These are phyloP conservation scores for Pelobates fuscus DNA, from an alignment of 2,113 vertebrate species.

Conservation along the genomic window DNA sequence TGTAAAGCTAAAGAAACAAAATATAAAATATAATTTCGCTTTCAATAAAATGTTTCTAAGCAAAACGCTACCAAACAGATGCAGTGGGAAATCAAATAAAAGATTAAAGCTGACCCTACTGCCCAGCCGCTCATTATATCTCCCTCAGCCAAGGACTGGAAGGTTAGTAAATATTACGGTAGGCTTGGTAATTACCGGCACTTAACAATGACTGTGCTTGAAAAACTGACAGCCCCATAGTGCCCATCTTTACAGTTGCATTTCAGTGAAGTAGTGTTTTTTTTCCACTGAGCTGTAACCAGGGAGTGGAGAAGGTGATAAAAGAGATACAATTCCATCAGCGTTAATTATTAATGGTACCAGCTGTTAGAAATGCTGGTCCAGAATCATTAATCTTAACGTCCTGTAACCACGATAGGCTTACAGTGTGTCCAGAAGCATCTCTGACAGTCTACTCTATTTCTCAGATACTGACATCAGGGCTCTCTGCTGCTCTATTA, in stretches of 20 bases:
- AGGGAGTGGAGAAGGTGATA: constrained; percentile 18
- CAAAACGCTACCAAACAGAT: background rate
- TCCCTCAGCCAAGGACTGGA: background rate
- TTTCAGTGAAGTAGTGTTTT: constrained; percentile 26
- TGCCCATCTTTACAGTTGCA: constrained; percentile 17
- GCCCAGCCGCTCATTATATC: constrained; percentile 11
- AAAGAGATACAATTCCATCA: constrained; percentile 43
- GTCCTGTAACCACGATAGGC: constrained; percentile 28
- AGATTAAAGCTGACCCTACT: constrained; percentile 19
- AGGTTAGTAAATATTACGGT: constrained; percentile 43
- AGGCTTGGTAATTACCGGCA: constrained; percentile 37
- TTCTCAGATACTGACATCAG: constrained; percentile 27
- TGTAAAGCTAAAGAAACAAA: too few species aligned
- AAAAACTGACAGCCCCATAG: constrained; percentile 31
- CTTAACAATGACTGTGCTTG: constrained; percentile 16
- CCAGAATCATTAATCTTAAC: constrained; percentile 35
- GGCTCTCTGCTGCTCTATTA: background rate
- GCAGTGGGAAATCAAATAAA: constrained; percentile 25
- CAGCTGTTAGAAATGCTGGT: constrained; percentile 39
- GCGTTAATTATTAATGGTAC: constrained; percentile 44
- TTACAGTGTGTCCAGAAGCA: constrained; percentile 38
- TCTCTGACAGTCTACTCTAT: constrained; percentile 33
- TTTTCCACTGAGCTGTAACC: constrained; percentile 16
- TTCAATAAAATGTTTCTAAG: too few species aligned
- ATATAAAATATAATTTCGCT: too few species aligned